A percentile compares a stretch with the other conserved stretches of the same genome.
Evolutionary conservation across 2,888 invertebrate genomes (phyloP).

Genomic region (Julus scandinavius): DNA sequence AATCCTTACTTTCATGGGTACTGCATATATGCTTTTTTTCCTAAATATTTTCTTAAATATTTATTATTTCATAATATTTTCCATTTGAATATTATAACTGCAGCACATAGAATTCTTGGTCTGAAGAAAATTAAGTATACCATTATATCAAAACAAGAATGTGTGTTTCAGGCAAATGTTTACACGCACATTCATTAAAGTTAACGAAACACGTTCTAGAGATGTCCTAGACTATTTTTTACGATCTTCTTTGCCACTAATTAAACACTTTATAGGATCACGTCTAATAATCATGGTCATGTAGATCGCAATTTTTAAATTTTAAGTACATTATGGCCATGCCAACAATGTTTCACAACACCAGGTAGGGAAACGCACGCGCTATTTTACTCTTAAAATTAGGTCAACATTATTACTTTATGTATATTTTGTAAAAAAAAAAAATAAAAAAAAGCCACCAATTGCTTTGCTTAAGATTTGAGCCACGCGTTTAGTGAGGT

Average conservation of each 20-base stretch:
- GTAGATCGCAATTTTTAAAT: not conserved
- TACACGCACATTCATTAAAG: too few relatives aligned
- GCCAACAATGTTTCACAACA: conserved; percentile 12
- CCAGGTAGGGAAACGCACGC: not conserved
- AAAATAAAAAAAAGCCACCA: not conserved
- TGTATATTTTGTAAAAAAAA: not conserved
- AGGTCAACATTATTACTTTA: conserved; percentile 26
- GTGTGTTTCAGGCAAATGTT: too few relatives aligned
- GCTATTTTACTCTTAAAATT: not conserved
- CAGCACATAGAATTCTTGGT: too few relatives aligned
- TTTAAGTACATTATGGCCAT: not conserved
- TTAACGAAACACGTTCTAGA: too few relatives aligned
- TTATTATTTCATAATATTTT: too few relatives aligned
- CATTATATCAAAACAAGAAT: too few relatives aligned
- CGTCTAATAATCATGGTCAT: not conserved
- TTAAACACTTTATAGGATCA: not conserved
- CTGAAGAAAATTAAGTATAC: too few relatives aligned
- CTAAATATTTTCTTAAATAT: too few relatives aligned
- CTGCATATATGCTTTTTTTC: too few relatives aligned
- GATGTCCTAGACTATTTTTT: too few relatives aligned
- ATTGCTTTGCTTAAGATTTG: not conserved
- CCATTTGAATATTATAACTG: too few relatives aligned
- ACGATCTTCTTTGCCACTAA: not conserved
- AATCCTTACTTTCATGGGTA: too few relatives aligned
- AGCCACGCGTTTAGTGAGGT: not conserved